These are phyloP conservation scores for Caligus rogercresseyi DNA, from an alignment of 1,140 invertebrate species.

Conservation along the genomic window DNA sequence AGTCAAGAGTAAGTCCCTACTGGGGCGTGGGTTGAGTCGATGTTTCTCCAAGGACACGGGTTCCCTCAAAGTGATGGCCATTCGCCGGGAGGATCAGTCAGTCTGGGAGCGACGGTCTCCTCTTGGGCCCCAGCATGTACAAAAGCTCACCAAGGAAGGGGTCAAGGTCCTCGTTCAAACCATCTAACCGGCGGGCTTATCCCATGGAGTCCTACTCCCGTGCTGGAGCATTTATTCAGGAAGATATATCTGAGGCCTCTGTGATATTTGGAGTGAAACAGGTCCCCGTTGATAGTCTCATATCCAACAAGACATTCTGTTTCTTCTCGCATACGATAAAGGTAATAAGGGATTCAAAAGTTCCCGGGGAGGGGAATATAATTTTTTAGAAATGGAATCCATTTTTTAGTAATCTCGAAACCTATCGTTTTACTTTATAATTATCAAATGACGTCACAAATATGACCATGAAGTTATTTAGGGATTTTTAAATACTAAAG, in stretches of 20 bases:
- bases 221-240: conserved; percentile 75
- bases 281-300: conserved; percentile 76
- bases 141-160: conserved; percentile 60
- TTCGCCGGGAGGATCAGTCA: conserved; percentile 67
- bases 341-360: conserved; percentile 19
- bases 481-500: too few relatives aligned
- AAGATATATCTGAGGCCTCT: conserved; percentile 86
- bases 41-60: neutral
- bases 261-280: conserved; percentile 96
- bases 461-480: too few relatives aligned
- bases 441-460: too few relatives aligned
- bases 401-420: too few relatives aligned
- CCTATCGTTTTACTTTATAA: too few relatives aligned
- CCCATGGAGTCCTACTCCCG: conserved; percentile 80
- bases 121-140: conserved; percentile 75
- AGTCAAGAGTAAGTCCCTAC: neutral
- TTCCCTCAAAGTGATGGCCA: conserved; percentile 16
- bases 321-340: conserved; percentile 99
- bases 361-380: too few relatives aligned
- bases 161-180: conserved; percentile 88
- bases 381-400: too few relatives aligned
- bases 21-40: neutral
- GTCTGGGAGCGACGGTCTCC: conserved; percentile 96
- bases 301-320: conserved; percentile 91
- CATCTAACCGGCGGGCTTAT: conserved; percentile 89